Base-by-base conservation (phyloP, 2,888 invertebrate species). In the Seira sanloemensis region DNA sequence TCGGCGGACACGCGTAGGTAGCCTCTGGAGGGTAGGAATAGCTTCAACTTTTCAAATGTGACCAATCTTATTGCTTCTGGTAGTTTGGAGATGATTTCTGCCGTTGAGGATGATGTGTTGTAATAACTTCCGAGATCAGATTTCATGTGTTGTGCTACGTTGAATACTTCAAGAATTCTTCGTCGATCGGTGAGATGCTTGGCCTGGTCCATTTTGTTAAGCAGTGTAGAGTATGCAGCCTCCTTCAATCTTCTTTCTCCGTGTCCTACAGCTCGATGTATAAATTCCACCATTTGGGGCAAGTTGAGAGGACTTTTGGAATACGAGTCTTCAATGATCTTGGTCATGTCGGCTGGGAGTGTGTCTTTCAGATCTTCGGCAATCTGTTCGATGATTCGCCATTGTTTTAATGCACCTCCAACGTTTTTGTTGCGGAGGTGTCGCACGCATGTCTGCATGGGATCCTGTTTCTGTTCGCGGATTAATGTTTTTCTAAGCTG, bases 311-410 rank as follows among this genome's bases (percentile, higher is more conserved):
- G 73, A 19, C 76, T 81, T 21, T 78, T 82, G 4, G 76, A 65
- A 21, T 82, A 86, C 0, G 78, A n/a, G n/a, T 85, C 86, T 62
- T 86, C 86, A 62, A 86, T 72, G 2, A 86, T 80, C 79, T 85
- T 85, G 23, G 71, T 67, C 68, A 86, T 86, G 69, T 86, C 86
- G 4, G 79, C 78, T 0, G 83, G 83, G 12, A 86, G 27, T 1
- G 85, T 79, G 72, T 86, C 86, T 21, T 85, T 86, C 4, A 86
- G 50, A 58, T 86, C 86, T 69, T 86, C 86, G 2, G 86, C 77
- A 23, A 85, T 86, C 46, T 85, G 79, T 50, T 86, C 85, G 12
- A 86, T 80, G 19, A 76, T 71, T 54, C 83, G 62, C 86, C 86
- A 86, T 46, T 86, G 86, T 23, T 86, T 86, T 23, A 85, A 19